Base-by-base conservation (phyloP, 2,113 vertebrate genomes). In the Boleophthalmus pectinirostris region DNA sequence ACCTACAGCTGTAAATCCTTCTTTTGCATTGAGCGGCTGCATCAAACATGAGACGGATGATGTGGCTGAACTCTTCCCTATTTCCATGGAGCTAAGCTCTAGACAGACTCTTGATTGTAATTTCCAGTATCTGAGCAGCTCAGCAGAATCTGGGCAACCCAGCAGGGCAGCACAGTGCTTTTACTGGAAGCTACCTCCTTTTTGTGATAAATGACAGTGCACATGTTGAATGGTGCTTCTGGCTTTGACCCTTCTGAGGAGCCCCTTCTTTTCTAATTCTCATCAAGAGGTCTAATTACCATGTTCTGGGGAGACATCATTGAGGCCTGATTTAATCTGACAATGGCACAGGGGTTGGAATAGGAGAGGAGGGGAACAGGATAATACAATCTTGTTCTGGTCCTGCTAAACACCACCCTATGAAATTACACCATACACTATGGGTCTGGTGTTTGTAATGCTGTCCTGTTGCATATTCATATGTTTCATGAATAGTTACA, bases 271-370 rank as follows among this genome's bases (percentile, higher is more conserved):
- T 84, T 87, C 76, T 71, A 83, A 85, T 84, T 84, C 87, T 88
- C 65, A 45, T 80, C 81, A 88, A 89, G 89, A 85, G 78, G 86
- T 72, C 89, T 94, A 93, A 94, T 94, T 91, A 92, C 78, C 86
- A 90, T 90, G 82, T 78, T 90, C 85, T 87, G 85, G 82, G 78
- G 84, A 91, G 82, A 83, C 87, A 82, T 87, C 74, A 80, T 79
- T 91, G 85, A 88, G 87, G 78, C 90, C 86, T 93, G 90, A 92
- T 93, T 93, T 82, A 79, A 91, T 91, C 88, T 87, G 63, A 89
- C 85, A 68, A 83, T 76, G 71, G 80, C 71, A 81, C 71, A 84
- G 74, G 82, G 79, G 69, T 51, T 68, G 66, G 73, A 77, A 84
- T 66, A 35, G 79, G 3, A 33, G 68, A 82, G 89, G 88, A 85